These are phyloP conservation scores for Cheumatopsyche charites DNA, from an alignment of 1,140 invertebrate genomes.

Conservation along the genomic window DNA sequence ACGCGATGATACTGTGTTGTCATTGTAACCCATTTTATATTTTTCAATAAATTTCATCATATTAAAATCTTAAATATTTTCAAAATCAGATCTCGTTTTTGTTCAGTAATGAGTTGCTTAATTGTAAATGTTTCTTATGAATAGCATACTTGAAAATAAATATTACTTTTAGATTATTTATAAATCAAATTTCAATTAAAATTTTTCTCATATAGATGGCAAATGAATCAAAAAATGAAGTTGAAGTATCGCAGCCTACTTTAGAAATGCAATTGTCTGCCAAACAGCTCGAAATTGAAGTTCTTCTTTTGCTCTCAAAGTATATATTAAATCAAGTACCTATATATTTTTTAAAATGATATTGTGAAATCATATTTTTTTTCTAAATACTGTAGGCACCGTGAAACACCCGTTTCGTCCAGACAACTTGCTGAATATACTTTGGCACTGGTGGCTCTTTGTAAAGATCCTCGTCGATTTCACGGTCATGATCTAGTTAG, in stretches of 20 bases:
- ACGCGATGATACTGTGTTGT: neutral
- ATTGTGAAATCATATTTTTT: neutral
- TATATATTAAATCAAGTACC: conserved; percentile 49
- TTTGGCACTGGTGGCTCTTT: conserved; percentile 75
- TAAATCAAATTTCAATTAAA: no score
- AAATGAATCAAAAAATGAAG: conserved; percentile 62
- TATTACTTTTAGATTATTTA: no score
- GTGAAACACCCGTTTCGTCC: conserved; percentile 74
- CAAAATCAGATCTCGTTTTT: no score
- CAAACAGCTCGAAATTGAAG: conserved; percentile 84
- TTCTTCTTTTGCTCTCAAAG: conserved; percentile 79
- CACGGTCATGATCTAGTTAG: conserved; percentile 81
- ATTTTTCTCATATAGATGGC: conserved; percentile 54
- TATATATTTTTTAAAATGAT: neutral
- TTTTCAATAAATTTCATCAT: no score
- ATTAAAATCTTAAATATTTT: no score
- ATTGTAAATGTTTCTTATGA: no score
- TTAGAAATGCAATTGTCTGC: conserved; percentile 77
- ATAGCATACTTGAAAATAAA: no score
- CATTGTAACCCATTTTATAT: no score
- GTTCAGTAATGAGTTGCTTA: no score
- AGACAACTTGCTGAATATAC: conserved; percentile 76
- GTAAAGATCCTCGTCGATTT: conserved; percentile 81
- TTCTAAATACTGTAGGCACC: conserved; percentile 60
- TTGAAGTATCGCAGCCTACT: conserved; percentile 57